Conservation (phyloP, 2,113 vertebrate genomes). For the Donacobius atricapilla region DNA sequence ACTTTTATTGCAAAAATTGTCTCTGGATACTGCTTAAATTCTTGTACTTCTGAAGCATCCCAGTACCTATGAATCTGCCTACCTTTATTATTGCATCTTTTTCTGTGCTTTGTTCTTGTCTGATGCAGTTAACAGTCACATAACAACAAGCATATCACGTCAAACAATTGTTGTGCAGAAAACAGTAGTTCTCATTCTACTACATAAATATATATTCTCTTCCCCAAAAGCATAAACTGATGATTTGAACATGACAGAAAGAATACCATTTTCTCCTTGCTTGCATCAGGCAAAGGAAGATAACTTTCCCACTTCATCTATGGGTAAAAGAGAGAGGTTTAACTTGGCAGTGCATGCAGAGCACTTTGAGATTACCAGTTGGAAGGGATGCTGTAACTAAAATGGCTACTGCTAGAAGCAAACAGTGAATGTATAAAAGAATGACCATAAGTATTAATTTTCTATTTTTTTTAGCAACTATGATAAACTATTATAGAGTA, state of each 20-base stretch:
- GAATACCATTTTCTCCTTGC: not conserved
- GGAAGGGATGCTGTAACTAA: not conserved
- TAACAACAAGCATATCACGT: not conserved
- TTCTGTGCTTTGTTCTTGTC: slow-evolving; percentile 22
- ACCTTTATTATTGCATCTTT: not conserved
- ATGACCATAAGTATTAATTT: accelerated
- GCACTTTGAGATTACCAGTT: not conserved
- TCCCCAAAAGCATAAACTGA: not conserved
- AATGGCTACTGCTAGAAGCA: not conserved
- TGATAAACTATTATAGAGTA: not conserved
- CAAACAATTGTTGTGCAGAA: not conserved
- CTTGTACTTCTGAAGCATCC: not conserved
- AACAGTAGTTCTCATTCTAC: not conserved
- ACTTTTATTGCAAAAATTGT: not conserved
- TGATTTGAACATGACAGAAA: not conserved
- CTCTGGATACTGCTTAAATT: not conserved
- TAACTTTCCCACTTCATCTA: not conserved
- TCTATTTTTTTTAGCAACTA: not conserved
- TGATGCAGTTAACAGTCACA: slow-evolving; percentile 23
- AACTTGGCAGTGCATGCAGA: not conserved
- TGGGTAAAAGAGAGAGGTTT: not conserved
- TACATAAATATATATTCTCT: not conserved
- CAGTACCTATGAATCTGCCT: not conserved
- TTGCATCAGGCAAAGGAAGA: not conserved
- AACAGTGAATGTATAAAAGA: not conserved